Conservation (phyloP, 2,888 invertebrate species). For the Parasteatoda lunata region DNA sequence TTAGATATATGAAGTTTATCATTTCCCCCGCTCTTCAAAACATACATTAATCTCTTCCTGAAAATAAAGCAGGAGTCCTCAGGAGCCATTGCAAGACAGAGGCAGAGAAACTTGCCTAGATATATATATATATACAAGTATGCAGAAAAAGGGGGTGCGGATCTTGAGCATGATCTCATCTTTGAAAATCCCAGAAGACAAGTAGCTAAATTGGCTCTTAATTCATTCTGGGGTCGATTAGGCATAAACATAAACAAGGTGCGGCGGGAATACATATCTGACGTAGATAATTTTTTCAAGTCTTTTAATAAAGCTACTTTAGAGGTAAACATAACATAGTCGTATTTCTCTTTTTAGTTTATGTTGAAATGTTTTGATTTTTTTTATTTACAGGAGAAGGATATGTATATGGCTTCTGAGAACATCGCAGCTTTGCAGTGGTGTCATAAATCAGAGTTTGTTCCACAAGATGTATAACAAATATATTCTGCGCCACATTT, state of each 20-base stretch:
- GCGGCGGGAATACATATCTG: neutral
- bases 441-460: neutral
- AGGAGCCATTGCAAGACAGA: neutral
- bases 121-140: neutral
- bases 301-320: neutral
- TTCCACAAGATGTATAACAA: neutral
- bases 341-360: neutral
- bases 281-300: neutral
- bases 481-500: neutral
- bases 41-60: too few relatives aligned
- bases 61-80: too few relatives aligned
- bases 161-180: neutral
- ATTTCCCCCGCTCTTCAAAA: neutral
- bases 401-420: neutral
- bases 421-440: neutral
- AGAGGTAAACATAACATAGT: neutral
- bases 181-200: neutral
- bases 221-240: neutral
- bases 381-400: neutral
- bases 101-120: neutral
- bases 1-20: slow-evolving; percentile 13
- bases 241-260: neutral
- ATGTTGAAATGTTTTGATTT: neutral
- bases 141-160: neutral
- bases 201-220: neutral